Evolutionary conservation across 2,113 vertebrate species (phyloP), one percentile per base, ranked within the genome.

Genomic region (Cyprinodon variegatus): DNA sequence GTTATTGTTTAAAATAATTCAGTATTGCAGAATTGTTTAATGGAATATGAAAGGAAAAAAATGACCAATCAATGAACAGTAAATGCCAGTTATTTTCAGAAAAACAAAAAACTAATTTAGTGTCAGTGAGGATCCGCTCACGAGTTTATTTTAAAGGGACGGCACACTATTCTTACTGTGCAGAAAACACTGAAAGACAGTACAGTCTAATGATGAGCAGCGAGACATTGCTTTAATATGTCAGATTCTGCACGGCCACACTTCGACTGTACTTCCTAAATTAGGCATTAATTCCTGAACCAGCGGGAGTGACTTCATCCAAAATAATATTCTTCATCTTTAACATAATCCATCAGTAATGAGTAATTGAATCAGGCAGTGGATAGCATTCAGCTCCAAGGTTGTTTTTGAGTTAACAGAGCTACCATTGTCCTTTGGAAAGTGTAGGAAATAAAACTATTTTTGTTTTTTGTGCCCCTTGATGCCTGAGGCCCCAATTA

Each of bases 81-180:
- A 17, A 37, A 3, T 13, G 36, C 17, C 1, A 37, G 5, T 12
- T 15, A 12, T 62, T 62, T 62, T 62, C 57, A 68, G 74, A 60
- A 59, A 1, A 22, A 15, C 29, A 70, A 78, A 61, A 61, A 70
- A 15, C 8, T 40, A 80, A 66, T 74, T 61, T 76, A 68, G 74
- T 59, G 39, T 75, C 61, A 81, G 72, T 74, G 78, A 74, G 70
- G 65, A 65, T 65, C 77, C 67, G 45, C 85, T 84, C 60, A n/a
- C 9, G 50, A 81, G 62, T 80, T 79, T 87, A 82, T 78, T 81
- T 41, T 75, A 87, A 84, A 82, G 40, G 70, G 76, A 76, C 76
- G 69, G 59, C 57, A 64, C 68, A 61, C 60, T 76, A 72, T 74
- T 61, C 53, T 50, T 73, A 70, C 66, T 86, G 66, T 3, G 61